Base-by-base conservation (phyloP, 2,888 invertebrate genomes). In the Subacronicta megacephala region DNA sequence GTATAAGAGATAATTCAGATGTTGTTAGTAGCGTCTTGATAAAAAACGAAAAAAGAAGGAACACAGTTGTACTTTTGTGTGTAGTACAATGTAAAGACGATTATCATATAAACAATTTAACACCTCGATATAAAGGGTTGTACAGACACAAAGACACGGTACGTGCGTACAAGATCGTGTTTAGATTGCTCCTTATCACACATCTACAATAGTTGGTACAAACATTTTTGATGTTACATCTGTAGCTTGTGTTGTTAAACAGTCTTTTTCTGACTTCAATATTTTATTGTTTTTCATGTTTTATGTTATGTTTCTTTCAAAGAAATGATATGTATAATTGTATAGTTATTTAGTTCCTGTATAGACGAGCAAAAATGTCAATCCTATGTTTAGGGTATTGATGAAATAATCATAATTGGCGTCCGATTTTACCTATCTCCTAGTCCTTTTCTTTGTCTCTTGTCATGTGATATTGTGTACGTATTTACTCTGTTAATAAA, bases 81-180 rank as follows among this genome's bases (percentile, higher is more conserved):
- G 17, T 16, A 46, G 16, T 52, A 73, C 66, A 69, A 58, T 54
- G 51, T 50, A 62, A 46, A 51, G 38, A 23, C 37, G 65, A 62
- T 63, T 73, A 69, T 63, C 58, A 66, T 70, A 65, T 63, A 76
- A 76, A 71, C 72, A 67, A 67, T 67, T 82, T 84, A 78, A 82
- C 81, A 83, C 80, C 72, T 79, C 72, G 49, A 40, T 68, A 77
- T 74, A 81, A 81, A 80, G 73, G 64, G 60, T 63, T 81, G 78
- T 77, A 81, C 77, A 77, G 77, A 71, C 64, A 83, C 75, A 81
- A 81, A 80, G 75, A 76, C 72, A 64, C 63, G 75, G 64, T 70
- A 68, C 65, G 51, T 57, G 61, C 62, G 60, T 44, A 59, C 43
- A 40, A 77, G 81, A 83, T 82, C 64, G 61, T 83, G 80, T 79